Conservation (phyloP, 2,113 vertebrate genomes). For the Strix aluco region DNA sequence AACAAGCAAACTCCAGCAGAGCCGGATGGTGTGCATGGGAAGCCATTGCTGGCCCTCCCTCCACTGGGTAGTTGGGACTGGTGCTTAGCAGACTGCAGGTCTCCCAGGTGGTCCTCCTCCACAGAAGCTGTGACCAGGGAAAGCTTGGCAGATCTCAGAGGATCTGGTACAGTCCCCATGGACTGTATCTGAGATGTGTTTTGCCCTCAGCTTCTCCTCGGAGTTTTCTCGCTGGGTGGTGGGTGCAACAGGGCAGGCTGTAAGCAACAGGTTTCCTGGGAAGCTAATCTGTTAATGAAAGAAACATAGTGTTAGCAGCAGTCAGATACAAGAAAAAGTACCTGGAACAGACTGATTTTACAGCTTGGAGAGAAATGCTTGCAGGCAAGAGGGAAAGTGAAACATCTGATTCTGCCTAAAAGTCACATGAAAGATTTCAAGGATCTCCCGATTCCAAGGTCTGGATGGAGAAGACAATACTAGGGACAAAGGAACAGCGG, state of each 20-base stretch:
- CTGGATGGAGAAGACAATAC: background rate
- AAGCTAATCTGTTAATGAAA: constrained; percentile 62
- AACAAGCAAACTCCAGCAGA: constrained; percentile 38
- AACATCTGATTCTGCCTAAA: background rate
- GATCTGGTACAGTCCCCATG: constrained; percentile 90
- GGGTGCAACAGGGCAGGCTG: background rate
- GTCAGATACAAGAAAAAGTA: background rate
- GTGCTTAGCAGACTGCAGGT: constrained; percentile 71
- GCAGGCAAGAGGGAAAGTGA: background rate
- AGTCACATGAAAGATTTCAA: background rate
- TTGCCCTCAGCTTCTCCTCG: background rate
- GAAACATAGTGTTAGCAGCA: constrained; percentile 48
- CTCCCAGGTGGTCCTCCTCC: constrained; percentile 72
- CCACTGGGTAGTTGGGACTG: constrained; percentile 26
- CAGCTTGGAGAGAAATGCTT: background rate
- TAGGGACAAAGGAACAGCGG: background rate
- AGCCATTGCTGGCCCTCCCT: constrained; percentile 70
- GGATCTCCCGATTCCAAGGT: background rate
- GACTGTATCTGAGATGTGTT: background rate
- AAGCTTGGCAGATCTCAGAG: constrained; percentile 84
- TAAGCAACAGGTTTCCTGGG: background rate
- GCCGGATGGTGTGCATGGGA: background rate
- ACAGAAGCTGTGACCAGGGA: constrained; percentile 77
- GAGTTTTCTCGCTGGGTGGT: background rate
- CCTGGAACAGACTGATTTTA: background rate